Conservation (phyloP, 1,140 invertebrate species). For the Aphidius ervi region DNA sequence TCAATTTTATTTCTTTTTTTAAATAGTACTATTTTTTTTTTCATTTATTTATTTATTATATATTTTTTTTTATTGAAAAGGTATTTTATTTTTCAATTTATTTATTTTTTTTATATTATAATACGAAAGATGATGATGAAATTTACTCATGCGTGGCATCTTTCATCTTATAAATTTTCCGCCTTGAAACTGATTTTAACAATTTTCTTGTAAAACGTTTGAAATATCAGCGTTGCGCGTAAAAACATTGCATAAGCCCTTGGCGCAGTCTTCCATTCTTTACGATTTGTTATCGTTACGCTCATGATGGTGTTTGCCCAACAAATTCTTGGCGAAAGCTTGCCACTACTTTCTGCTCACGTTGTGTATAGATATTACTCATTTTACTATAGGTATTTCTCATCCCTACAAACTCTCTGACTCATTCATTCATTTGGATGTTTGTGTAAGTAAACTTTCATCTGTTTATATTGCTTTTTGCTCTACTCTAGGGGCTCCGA, state of each 20-base stretch:
- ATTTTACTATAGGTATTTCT: background rate
- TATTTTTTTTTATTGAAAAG: no score
- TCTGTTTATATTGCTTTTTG: no score
- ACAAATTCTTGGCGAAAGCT: constrained; percentile 23
- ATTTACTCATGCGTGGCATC: background rate
- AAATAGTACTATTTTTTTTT: no score
- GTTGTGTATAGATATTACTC: background rate
- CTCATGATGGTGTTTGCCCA: constrained; percentile 27
- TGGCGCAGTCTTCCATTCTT: constrained; percentile 2
- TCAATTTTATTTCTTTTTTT: background rate
- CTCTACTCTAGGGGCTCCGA: no score
- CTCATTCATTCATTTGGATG: constrained; percentile 3
- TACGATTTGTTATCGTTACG: constrained; percentile 27
- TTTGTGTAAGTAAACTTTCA: background rate
- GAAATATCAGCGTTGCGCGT: no score
- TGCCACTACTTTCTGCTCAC: background rate
- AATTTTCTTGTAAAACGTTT: background rate
- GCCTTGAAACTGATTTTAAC: constrained; percentile 4
- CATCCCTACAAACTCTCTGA: background rate
- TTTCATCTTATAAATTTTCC: background rate
- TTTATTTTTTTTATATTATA: background rate
- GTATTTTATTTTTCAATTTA: background rate
- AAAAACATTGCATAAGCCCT: no score
- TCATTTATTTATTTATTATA: background rate
- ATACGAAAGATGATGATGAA: background rate